phyloP scores from a whole-genome alignment of 2,888 invertebrate species.

The Troides aeacus region DNA sequence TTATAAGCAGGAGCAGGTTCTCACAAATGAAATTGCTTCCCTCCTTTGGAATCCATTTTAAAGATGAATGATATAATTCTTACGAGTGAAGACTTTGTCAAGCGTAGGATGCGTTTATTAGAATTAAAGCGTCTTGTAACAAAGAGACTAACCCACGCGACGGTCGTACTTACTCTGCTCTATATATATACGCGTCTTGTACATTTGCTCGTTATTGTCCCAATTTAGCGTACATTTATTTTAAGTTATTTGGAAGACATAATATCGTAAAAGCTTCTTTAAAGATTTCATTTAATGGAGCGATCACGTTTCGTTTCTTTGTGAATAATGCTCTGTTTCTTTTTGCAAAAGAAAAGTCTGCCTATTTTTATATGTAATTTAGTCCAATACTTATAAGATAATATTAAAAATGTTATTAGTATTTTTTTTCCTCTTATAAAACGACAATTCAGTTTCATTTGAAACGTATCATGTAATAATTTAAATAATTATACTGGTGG shows the following conservation, averaged over 20 bases:
- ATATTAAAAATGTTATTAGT: not conserved
- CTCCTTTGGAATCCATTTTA: slow-evolving; percentile 78
- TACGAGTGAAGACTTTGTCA: slow-evolving; percentile 75
- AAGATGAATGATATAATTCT: slow-evolving; percentile 78
- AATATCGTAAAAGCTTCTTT: slow-evolving; percentile 27
- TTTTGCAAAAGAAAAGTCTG: slow-evolving; percentile 7
- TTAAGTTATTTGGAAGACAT: slow-evolving; percentile 22
- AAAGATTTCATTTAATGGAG: slow-evolving; percentile 26
- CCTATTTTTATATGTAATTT: not conserved
- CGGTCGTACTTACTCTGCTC: slow-evolving; percentile 3
- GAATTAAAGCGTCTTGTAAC: slow-evolving; percentile 38
- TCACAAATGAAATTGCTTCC: slow-evolving; percentile 79
- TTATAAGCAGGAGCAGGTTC: slow-evolving; percentile 79
- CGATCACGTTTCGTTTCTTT: slow-evolving; percentile 16
- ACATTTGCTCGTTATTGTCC: slow-evolving; percentile 14
- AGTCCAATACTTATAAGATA: not conserved
- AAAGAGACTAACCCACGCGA: slow-evolving; percentile 24
- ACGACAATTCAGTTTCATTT: no score
- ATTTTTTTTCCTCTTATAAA: no score
- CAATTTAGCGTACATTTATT: slow-evolving; percentile 27
- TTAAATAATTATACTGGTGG: no score
- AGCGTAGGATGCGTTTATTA: slow-evolving; percentile 60
- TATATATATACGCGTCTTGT: slow-evolving; percentile 9
- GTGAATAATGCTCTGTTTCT: slow-evolving; percentile 10
- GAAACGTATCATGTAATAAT: no score